Conservation (phyloP, 1,140 invertebrate species). For the Diploscapter pachys region DNA sequence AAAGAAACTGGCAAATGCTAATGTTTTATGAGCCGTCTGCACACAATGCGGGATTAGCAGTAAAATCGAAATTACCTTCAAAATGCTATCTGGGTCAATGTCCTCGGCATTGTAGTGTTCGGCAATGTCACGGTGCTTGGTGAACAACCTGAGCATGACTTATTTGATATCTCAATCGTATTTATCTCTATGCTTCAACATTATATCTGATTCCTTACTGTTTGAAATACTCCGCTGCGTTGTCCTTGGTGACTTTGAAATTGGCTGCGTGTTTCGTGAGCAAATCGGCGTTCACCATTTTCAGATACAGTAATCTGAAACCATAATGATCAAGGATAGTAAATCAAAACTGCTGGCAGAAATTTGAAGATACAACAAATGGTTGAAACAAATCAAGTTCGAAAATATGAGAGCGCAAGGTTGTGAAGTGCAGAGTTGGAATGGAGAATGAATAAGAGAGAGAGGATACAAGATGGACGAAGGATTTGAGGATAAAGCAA, state of each 20-base stretch:
- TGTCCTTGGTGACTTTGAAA: slow-evolving; percentile 49
- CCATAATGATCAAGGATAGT: no score
- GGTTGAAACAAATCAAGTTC: no score
- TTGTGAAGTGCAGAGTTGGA: no score
- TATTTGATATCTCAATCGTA: neutral
- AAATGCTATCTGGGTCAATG: slow-evolving; percentile 44
- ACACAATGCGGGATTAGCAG: no score
- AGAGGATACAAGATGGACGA: no score
- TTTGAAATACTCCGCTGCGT: slow-evolving; percentile 45
- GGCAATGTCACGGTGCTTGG: slow-evolving; percentile 44
- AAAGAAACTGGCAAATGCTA: no score
- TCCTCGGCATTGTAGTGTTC: slow-evolving; percentile 48
- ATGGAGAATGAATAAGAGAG: no score
- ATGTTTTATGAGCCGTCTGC: no score
- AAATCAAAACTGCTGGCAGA: no score
- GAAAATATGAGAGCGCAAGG: no score
- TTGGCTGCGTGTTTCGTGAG: slow-evolving; percentile 35
- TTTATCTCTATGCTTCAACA: neutral
- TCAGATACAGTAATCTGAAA: neutral
- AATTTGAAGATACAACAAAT: no score
- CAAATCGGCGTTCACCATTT: slow-evolving; percentile 26
- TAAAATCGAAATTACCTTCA: neutral
- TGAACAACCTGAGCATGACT: slow-evolving; percentile 42
- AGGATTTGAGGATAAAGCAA: no score
- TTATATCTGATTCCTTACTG: slow-evolving; percentile 41